These are phyloP conservation scores for Margarornis squamiger DNA, from an alignment of 2,797 vertebrate species.

Conservation along the genomic window DNA sequence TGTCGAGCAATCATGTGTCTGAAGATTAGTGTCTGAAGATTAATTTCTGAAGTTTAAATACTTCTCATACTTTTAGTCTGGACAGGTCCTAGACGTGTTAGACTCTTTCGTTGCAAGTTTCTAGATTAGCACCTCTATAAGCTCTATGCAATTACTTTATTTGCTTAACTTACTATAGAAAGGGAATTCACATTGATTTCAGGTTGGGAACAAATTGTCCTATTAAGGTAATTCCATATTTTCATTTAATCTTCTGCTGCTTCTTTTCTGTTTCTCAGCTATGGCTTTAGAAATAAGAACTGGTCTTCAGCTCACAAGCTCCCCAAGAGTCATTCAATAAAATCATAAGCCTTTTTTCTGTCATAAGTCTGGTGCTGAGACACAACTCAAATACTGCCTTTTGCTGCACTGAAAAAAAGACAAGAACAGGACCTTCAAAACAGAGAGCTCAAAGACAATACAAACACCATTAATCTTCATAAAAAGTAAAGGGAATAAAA, in stretches of 20 bases:
- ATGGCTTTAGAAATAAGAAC: neutral
- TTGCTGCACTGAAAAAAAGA: neutral
- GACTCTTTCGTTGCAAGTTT: neutral
- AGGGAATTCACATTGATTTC: neutral
- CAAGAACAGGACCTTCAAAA: neutral
- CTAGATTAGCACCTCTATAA: neutral
- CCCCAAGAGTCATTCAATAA: neutral
- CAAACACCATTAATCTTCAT: neutral
- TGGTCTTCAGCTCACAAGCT: neutral
- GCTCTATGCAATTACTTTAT: neutral
- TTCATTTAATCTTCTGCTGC: neutral
- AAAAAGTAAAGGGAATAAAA: neutral
- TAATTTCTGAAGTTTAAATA: neutral
- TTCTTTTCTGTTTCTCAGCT: neutral
- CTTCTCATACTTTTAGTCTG: neutral
- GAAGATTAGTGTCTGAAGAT: neutral
- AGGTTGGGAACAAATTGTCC: neutral
- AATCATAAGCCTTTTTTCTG: neutral
- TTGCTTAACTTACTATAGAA: neutral
- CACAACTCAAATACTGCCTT: neutral
- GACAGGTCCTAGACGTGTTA: neutral
- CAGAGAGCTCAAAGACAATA: neutral
- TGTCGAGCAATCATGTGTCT: neutral
- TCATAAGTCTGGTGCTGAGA: neutral
- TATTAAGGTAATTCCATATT: neutral